phyloP scores from a whole-genome alignment of 2,888 invertebrate genomes.

The Blastobasis lacticolella region DNA sequence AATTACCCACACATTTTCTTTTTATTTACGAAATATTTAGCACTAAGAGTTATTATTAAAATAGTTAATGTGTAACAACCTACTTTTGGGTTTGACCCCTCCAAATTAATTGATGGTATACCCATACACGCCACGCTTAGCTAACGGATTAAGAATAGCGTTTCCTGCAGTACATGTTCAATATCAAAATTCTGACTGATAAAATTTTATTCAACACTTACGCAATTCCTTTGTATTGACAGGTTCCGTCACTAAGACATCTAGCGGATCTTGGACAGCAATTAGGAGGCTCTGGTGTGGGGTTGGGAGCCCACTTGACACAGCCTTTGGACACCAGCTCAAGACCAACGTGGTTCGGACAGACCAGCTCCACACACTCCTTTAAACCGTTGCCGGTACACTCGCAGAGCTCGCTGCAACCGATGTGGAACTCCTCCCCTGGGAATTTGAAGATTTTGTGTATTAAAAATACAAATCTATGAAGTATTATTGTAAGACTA shows the following conservation, averaged over 20 bases:
- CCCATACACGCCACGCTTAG: too few relatives aligned
- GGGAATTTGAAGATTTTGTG: constrained; percentile 11
- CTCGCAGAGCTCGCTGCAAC: constrained; percentile 85
- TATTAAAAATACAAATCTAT: too few relatives aligned
- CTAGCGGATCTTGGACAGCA: constrained; percentile 87
- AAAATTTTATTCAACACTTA: constrained; percentile 27
- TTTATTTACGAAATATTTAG: too few relatives aligned
- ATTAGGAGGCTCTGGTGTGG: constrained; percentile 82
- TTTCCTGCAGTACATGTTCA: too few relatives aligned
- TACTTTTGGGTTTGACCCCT: too few relatives aligned
- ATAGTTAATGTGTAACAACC: too few relatives aligned
- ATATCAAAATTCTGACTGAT: too few relatives aligned
- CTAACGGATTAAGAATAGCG: too few relatives aligned
- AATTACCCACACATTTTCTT: too few relatives aligned
- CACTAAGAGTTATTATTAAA: too few relatives aligned
- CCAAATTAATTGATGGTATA: too few relatives aligned
- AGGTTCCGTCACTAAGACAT: constrained; percentile 88
- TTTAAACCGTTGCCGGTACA: constrained; percentile 78
- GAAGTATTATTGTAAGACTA: too few relatives aligned
- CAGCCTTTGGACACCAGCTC: constrained; percentile 89
- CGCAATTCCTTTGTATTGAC: constrained; percentile 79
- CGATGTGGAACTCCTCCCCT: constrained; percentile 87
- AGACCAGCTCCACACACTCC: constrained; percentile 86
- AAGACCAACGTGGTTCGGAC: constrained; percentile 88
- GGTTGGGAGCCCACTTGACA: constrained; percentile 89